phyloP scores from a whole-genome alignment of 2,113 vertebrate genomes.

The Scortum barcoo region DNA sequence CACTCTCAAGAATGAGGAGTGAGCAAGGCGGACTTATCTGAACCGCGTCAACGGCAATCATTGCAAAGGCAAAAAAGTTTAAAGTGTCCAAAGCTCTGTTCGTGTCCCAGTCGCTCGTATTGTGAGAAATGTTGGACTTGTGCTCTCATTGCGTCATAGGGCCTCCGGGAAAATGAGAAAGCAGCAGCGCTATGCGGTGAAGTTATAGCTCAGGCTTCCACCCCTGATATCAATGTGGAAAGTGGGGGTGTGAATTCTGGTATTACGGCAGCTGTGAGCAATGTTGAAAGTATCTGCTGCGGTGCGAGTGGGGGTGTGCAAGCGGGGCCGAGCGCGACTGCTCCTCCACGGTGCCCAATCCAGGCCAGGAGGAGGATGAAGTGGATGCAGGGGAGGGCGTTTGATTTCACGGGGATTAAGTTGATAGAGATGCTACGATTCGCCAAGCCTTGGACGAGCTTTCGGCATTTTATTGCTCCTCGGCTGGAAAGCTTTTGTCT shows the following conservation, averaged over 20 bases:
- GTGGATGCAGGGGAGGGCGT: background rate
- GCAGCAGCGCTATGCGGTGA: slow-evolving; percentile 23
- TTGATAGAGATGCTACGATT: slow-evolving; percentile 22
- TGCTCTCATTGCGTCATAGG: slow-evolving; percentile 48
- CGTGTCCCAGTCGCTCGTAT: slow-evolving; percentile 23
- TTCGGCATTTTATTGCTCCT: background rate
- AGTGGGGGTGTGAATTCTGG: slow-evolving; percentile 62
- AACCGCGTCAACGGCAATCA: background rate
- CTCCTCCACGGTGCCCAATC: background rate
- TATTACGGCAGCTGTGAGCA: slow-evolving; percentile 68
- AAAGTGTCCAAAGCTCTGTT: slow-evolving; percentile 7
- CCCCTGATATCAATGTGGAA: slow-evolving; percentile 53
- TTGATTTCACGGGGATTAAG: slow-evolving; percentile 10
- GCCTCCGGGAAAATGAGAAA: slow-evolving; percentile 37
- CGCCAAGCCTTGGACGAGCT: background rate
- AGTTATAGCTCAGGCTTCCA: slow-evolving; percentile 36
- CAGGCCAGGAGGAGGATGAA: slow-evolving; percentile 11
- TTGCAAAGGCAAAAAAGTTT: background rate
- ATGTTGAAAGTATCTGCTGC: slow-evolving; percentile 60
- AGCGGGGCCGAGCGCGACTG: slow-evolving; percentile 2
- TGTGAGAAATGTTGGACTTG: slow-evolving; percentile 28
- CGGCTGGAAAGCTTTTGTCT: slow-evolving; percentile 9
- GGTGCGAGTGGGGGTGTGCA: slow-evolving; percentile 41
- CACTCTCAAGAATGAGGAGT: background rate
- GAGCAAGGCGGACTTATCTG: slow-evolving; percentile 7